phyloP scores from a whole-genome alignment of 2,113 vertebrate genomes.

The Alligator sinensis region DNA sequence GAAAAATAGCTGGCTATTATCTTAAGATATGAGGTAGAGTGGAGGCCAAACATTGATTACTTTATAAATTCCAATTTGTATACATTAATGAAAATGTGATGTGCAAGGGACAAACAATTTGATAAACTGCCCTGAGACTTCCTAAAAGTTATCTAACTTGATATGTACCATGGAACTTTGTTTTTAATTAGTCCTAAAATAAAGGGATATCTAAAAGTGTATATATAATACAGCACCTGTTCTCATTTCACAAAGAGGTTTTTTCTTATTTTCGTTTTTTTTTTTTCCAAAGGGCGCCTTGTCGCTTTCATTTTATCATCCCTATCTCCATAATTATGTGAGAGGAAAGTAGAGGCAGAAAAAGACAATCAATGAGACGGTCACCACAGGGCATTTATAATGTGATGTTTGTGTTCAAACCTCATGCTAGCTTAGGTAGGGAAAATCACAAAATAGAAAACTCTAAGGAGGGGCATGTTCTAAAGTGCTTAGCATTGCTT shows the following conservation, averaged over 20 bases:
- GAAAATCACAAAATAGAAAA: too few relatives aligned
- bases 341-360: background rate
- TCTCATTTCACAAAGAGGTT: background rate
- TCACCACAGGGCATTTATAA: background rate
- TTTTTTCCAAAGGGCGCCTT: background rate
- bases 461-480: background rate
- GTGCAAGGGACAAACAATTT: background rate
- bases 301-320: background rate
- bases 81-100: background rate
- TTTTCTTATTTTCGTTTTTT: background rate
- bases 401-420: too few relatives aligned
- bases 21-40: background rate
- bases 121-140: background rate
- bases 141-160: background rate
- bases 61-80: slow-evolving; percentile 7
- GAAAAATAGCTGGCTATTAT: background rate
- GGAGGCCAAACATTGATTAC: background rate
- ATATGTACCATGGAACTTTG: too few relatives aligned
- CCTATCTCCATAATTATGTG: background rate
- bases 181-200: background rate
- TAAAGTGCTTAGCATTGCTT: background rate
- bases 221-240: background rate
- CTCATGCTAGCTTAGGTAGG: too few relatives aligned
- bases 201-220: background rate
- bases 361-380: background rate